These are phyloP conservation scores for Siderastrea siderea DNA, from an alignment of 92 coral and sea anemone species.

Conservation along the genomic window DNA sequence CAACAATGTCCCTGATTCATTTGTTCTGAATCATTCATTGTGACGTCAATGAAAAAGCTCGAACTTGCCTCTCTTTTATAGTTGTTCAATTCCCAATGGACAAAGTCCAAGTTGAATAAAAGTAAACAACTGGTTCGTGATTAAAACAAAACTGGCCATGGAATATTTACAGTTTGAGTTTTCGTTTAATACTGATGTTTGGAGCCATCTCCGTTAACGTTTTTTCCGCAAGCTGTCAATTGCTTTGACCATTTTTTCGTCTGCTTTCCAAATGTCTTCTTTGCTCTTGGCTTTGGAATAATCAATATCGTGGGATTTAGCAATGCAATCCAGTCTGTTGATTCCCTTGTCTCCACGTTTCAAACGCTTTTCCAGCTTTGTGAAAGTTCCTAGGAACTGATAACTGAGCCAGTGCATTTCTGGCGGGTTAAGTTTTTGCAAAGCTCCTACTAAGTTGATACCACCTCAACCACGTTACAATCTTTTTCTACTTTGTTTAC, in stretches of 20 bases:
- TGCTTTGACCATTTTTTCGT: neutral
- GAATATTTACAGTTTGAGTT: neutral
- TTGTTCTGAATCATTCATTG: neutral
- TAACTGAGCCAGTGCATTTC: neutral
- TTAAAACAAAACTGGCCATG: no score
- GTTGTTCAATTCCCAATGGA: neutral
- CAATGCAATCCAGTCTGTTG: conserved; percentile 4
- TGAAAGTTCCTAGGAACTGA: neutral
- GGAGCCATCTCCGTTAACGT: no score
- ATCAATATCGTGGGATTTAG: neutral
- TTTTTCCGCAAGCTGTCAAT: neutral
- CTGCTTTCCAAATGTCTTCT: neutral
- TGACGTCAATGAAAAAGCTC: neutral
- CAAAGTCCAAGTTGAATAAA: neutral
- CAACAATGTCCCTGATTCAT: neutral
- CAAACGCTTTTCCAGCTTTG: neutral
- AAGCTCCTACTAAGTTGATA: neutral
- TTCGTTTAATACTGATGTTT: no score
- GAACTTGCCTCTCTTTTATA: neutral
- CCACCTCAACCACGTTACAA: neutral
- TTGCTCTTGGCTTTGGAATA: neutral
- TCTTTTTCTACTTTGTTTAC: neutral
- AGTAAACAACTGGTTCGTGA: neutral
- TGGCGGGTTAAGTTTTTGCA: neutral
- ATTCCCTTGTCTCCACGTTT: neutral